Conservation (phyloP, 2,113 vertebrate genomes). For the Bos taurus region DNA sequence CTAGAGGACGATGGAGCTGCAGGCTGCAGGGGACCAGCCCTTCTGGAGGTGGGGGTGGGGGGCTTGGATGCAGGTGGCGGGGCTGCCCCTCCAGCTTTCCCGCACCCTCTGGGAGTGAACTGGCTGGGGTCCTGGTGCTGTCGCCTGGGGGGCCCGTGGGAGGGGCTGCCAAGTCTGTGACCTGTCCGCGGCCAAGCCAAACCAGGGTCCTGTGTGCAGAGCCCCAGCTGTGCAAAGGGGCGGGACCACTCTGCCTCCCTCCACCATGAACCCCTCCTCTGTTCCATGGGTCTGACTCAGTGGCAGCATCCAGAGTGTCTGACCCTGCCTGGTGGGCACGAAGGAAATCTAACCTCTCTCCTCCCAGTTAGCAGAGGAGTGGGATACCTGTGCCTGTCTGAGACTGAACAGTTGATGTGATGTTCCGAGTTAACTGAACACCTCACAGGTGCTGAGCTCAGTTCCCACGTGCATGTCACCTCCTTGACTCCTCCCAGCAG, state of each 20-base stretch:
- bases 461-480: neutral
- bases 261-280: neutral
- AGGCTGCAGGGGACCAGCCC: neutral
- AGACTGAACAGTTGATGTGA: fast-evolving
- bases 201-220: neutral
- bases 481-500: neutral
- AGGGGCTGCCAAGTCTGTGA: neutral
- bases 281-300: neutral
- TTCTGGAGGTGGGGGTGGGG: neutral
- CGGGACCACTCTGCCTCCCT: neutral
- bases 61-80: neutral
- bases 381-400: too few species aligned
- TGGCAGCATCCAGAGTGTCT: neutral
- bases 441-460: neutral
- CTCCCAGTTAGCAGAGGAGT: neutral
- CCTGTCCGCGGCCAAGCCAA: neutral
- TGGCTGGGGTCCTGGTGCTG: fast-evolving
- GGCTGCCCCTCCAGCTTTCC: neutral
- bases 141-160: fast-evolving
- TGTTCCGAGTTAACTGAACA: neutral
- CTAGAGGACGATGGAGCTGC: neutral
- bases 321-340: neutral
- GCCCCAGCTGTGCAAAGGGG: too few species aligned
- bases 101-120: neutral
- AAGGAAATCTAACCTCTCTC: neutral